phyloP scores from a whole-genome alignment of 1,140 invertebrate species.

The Bactericera cockerelli region DNA sequence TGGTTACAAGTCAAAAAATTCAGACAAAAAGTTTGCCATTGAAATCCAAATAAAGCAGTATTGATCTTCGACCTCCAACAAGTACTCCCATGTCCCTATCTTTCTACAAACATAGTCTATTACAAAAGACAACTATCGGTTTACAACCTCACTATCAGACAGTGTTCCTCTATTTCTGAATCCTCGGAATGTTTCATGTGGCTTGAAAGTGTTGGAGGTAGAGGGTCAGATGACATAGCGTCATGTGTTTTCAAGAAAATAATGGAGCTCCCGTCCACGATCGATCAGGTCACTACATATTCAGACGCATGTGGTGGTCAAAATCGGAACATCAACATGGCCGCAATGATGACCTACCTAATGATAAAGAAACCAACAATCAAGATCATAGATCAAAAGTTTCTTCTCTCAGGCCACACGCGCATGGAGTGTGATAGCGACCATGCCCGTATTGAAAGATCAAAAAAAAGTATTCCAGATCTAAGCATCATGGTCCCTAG shows the following conservation, averaged over 20 bases:
- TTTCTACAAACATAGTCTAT: background rate
- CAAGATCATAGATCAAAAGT: too few species aligned
- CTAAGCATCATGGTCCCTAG: too few species aligned
- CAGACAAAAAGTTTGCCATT: background rate
- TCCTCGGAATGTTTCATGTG: conserved; percentile 8
- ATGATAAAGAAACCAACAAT: too few species aligned
- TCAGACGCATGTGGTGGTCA: too few species aligned
- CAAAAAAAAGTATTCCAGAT: too few species aligned
- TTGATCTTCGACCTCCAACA: conserved; percentile 9
- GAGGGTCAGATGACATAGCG: conserved; percentile 7
- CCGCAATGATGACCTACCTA: too few species aligned
- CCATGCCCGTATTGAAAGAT: too few species aligned
- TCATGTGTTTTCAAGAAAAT: conserved; percentile 8
- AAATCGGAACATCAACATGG: too few species aligned
- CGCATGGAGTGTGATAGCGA: too few species aligned
- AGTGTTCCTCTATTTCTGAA: background rate
- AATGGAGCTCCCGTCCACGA: background rate
- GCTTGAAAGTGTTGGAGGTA: background rate
- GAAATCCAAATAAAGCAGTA: conserved; percentile 8
- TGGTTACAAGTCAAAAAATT: too few species aligned
- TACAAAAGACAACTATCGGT: conserved; percentile 11
- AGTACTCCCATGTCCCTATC: background rate
- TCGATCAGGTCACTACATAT: background rate
- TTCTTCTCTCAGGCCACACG: too few species aligned
- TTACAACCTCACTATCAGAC: conserved; percentile 8